phyloP scores from a whole-genome alignment of 2,797 vertebrate genomes.

The Linurgus olivaceus region DNA sequence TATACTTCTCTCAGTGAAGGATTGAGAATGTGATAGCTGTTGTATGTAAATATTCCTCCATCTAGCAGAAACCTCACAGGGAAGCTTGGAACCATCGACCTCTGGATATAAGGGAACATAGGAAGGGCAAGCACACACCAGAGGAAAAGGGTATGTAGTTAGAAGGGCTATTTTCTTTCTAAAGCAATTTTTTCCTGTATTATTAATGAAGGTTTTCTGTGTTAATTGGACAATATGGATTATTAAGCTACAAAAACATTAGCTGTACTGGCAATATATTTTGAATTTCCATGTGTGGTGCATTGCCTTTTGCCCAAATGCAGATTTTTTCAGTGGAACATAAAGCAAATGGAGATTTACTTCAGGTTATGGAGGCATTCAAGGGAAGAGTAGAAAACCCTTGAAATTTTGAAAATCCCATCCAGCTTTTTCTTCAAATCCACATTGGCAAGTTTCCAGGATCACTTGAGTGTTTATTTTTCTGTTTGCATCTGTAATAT shows the following conservation, averaged over 20 bases:
- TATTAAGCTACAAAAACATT: background rate
- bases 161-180: background rate
- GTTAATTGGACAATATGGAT: background rate
- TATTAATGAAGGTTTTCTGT: background rate
- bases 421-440: background rate
- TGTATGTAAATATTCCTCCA: background rate
- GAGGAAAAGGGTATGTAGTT: rapidly evolving
- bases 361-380: background rate
- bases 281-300: background rate
- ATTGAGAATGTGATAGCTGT: background rate
- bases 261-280: background rate
- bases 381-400: background rate
- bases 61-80: background rate
- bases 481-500: background rate
- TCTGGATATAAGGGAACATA: background rate
- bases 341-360: background rate
- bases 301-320: background rate
- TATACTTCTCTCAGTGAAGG: background rate
- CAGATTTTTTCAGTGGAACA: background rate
- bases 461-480: background rate
- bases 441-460: background rate
- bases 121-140: background rate
- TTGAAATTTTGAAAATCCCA: background rate
- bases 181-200: background rate
- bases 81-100: background rate